phyloP scores from a whole-genome alignment of 2,888 invertebrate species.

The Trimorus sp. region DNA sequence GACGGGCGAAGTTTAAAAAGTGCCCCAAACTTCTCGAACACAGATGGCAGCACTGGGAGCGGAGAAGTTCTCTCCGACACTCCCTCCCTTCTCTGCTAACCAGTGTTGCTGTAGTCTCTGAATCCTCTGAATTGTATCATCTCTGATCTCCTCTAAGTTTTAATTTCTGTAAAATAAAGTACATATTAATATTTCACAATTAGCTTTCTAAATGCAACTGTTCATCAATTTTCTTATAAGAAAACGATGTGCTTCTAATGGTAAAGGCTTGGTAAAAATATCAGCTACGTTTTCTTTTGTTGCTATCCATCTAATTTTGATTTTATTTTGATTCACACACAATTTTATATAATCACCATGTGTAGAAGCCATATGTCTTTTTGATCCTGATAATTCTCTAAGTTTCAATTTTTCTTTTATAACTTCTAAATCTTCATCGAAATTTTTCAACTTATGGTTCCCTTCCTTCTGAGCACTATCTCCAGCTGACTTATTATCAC shows the following conservation, averaged over 20 bases:
- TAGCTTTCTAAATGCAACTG: too few species aligned
- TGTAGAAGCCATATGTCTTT: slow-evolving; percentile 54
- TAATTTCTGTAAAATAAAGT: too few species aligned
- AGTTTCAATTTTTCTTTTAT: background rate
- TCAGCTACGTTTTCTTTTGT: slow-evolving; percentile 61
- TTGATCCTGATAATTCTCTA: slow-evolving; percentile 1
- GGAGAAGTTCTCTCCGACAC: too few species aligned
- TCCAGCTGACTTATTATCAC: slow-evolving; percentile 45
- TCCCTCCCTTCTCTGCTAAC: too few species aligned
- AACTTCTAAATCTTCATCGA: slow-evolving; percentile 46
- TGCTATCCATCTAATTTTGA: slow-evolving; percentile 58
- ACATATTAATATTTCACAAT: too few species aligned
- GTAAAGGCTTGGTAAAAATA: slow-evolving; percentile 59
- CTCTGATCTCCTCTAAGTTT: too few species aligned
- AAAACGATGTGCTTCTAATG: slow-evolving; percentile 26
- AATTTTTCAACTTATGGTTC: slow-evolving; percentile 60
- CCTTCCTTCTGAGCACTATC: slow-evolving; percentile 55
- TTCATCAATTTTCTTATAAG: slow-evolving; percentile 22
- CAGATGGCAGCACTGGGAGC: too few species aligned
- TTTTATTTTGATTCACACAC: slow-evolving; percentile 58
- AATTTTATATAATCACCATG: slow-evolving; percentile 33
- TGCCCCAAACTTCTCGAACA: too few species aligned
- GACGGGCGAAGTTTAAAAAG: too few species aligned
- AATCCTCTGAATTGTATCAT: too few species aligned
- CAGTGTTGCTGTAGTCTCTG: too few species aligned